These are phyloP conservation scores for Cyrtorhinus lividipennis DNA, from an alignment of 1,140 invertebrate species.

Conservation along the genomic window DNA sequence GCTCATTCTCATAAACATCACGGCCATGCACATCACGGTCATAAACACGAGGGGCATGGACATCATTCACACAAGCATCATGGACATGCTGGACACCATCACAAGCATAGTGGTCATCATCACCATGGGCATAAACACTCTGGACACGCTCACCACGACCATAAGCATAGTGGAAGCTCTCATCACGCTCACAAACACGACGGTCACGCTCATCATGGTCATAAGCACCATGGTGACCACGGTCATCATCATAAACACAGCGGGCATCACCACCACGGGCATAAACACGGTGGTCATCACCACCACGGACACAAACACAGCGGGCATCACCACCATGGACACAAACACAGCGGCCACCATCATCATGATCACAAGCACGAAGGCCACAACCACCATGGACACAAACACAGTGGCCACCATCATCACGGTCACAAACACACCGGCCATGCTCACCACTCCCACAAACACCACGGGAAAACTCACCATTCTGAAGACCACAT, in stretches of 20 bases:
- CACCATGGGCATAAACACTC: constrained; percentile 19
- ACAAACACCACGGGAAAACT: constrained; percentile 14
- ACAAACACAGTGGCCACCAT: constrained; percentile 18
- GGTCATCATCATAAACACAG: neutral
- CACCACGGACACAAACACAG: neutral
- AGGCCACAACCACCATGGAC: constrained; percentile 18
- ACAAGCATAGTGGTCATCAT: constrained; percentile 15
- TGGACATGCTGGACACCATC: constrained; percentile 5
- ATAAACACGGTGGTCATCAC: constrained; percentile 3
- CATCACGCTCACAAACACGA: constrained; percentile 9
- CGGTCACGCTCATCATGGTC: neutral
- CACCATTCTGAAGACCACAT: neutral
- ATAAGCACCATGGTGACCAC: neutral
- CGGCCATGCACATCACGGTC: constrained; percentile 6
- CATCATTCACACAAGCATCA: constrained; percentile 2
- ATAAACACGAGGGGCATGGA: constrained; percentile 8
- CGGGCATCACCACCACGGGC: neutral
- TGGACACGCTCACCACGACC: neutral
- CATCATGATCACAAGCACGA: constrained; percentile 6
- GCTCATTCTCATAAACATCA: neutral
- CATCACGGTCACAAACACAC: constrained; percentile 17
- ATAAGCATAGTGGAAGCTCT: neutral
- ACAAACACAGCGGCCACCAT: neutral
- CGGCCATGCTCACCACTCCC: constrained; percentile 10
- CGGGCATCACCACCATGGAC: neutral